These are phyloP conservation scores for Theocolax elegans DNA, from an alignment of 1,140 invertebrate species.

Conservation along the genomic window DNA sequence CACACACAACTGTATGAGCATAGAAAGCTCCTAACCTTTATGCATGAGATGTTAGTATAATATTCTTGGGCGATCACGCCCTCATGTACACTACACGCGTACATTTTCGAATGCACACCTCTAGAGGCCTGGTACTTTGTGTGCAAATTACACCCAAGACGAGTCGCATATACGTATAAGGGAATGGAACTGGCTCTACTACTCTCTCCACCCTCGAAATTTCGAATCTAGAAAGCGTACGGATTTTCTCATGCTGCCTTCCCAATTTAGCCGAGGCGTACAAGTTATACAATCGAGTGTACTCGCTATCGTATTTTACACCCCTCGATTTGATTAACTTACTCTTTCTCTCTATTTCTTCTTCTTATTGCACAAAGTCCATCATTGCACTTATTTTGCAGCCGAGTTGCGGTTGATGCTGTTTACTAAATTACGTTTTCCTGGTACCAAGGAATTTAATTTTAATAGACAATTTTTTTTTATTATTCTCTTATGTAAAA, in stretches of 20 bases:
- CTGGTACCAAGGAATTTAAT: too few species aligned
- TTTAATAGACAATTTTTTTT: too few species aligned
- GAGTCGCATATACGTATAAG: too few species aligned
- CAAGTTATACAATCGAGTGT: slow-evolving; percentile 24
- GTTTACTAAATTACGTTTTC: too few species aligned
- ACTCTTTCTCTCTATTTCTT: too few species aligned
- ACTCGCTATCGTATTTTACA: too few species aligned
- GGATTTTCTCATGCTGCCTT: slow-evolving; percentile 41
- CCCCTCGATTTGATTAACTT: too few species aligned
- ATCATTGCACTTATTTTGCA: too few species aligned
- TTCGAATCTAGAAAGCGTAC: slow-evolving; percentile 14
- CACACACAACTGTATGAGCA: too few species aligned
- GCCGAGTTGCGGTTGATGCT: too few species aligned
- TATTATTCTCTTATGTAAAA: too few species aligned
- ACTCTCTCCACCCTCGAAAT: slow-evolving; percentile 38
- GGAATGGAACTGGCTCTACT: slow-evolving; percentile 40
- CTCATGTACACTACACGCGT: slow-evolving; percentile 35
- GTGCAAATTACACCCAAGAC: slow-evolving; percentile 63
- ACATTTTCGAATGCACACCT: slow-evolving; percentile 45
- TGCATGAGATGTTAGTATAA: slow-evolving; percentile 58
- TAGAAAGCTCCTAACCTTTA: slow-evolving; percentile 38
- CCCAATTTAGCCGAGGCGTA: slow-evolving; percentile 52
- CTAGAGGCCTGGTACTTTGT: slow-evolving; percentile 66
- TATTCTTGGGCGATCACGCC: slow-evolving; percentile 48
- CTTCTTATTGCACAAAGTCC: too few species aligned